A percentile compares a stretch with the other conserved stretches of the same genome.
phyloP scores from a whole-genome alignment of 2,888 invertebrate species.

The Gordius sp. region DNA sequence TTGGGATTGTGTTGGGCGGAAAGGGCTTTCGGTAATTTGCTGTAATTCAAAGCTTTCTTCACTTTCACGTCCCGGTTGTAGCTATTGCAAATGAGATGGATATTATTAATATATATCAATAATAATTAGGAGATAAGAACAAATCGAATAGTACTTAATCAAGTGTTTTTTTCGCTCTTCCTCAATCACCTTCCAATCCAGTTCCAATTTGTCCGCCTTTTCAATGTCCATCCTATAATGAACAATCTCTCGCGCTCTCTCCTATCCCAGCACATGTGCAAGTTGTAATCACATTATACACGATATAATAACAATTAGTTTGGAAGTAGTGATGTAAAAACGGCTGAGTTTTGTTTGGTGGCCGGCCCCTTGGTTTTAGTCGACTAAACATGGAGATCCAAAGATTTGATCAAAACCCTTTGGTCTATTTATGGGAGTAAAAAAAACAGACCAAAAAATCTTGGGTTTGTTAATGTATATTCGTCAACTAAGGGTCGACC shows the following conservation, averaged over 20 bases:
- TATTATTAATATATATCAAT: background rate
- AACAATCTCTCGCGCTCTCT: slow-evolving; percentile 29
- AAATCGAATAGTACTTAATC: background rate
- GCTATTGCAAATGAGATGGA: slow-evolving; percentile 16
- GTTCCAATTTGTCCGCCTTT: slow-evolving; percentile 37
- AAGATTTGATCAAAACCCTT: too few relatives aligned
- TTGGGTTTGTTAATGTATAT: too few relatives aligned
- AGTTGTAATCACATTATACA: too few relatives aligned
- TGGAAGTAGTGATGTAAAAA: too few relatives aligned
- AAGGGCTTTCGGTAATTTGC: background rate
- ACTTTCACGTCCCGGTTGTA: background rate
- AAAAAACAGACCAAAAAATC: too few relatives aligned
- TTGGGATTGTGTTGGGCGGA: background rate
- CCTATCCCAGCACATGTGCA: too few relatives aligned
- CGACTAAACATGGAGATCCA: too few relatives aligned
- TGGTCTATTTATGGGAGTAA: too few relatives aligned
- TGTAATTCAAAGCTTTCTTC: background rate
- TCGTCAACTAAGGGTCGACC: too few relatives aligned
- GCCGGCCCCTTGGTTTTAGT: too few relatives aligned
- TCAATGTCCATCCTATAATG: slow-evolving; percentile 38
- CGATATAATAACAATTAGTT: too few relatives aligned
- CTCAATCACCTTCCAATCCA: slow-evolving; percentile 39
- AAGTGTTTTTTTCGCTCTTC: slow-evolving; percentile 31
- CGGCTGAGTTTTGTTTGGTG: too few relatives aligned
- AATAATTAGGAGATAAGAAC: background rate